phyloP scores from a whole-genome alignment of 2,113 vertebrate species.

The Spilogale gracilis region DNA sequence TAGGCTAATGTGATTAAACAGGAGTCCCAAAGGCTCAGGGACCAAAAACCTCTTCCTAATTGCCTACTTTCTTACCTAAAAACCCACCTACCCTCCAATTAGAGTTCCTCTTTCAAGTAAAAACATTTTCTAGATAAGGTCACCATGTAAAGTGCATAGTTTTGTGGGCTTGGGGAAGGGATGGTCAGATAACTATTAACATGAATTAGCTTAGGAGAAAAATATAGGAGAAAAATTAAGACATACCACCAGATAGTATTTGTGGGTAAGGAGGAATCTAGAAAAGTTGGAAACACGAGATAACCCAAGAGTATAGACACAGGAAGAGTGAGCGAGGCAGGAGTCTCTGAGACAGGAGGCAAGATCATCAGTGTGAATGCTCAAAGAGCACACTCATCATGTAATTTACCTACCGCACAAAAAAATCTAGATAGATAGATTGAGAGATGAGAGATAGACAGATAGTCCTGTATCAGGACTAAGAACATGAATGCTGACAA shows the following conservation, averaged over 20 bases:
- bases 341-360: not conserved
- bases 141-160: not conserved
- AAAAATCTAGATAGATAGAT: too few species aligned
- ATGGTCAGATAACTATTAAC: not conserved
- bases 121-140: constrained; percentile 17
- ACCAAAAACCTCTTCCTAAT: not conserved
- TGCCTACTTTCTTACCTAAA: not conserved
- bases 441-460: too few species aligned
- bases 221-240: not conserved
- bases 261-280: not conserved
- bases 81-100: not conserved
- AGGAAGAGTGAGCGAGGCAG: not conserved
- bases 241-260: not conserved
- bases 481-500: constrained; percentile 33
- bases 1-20: not conserved
- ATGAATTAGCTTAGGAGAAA: not conserved
- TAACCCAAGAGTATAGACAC: not conserved
- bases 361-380: not conserved
- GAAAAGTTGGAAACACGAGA: not conserved
- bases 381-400: not conserved
- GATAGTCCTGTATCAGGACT: not conserved
- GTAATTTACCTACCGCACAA: not conserved
- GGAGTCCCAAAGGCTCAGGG: not conserved
- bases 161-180: not conserved
- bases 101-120: constrained; percentile 32